phyloP scores from a whole-genome alignment of 2,888 invertebrate genomes.

The Polymixis flavicincta region DNA sequence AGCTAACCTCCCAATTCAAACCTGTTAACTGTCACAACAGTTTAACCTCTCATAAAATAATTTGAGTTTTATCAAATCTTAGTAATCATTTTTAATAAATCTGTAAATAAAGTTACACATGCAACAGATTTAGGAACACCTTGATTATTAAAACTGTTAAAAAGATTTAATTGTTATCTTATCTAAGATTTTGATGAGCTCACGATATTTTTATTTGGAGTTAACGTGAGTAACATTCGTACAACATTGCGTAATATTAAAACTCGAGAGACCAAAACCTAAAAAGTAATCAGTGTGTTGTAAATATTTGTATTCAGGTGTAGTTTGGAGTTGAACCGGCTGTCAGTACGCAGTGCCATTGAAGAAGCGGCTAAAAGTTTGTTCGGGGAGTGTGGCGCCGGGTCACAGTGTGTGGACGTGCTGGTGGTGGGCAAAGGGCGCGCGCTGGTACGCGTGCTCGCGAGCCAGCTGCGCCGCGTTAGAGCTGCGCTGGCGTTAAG shows the following conservation, averaged over 20 bases:
- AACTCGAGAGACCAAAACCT: neutral
- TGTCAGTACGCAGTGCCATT: slow-evolving; percentile 51
- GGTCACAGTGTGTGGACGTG: slow-evolving; percentile 55
- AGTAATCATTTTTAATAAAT: neutral
- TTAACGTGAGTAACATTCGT: slow-evolving; percentile 77
- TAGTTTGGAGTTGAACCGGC: slow-evolving; percentile 51
- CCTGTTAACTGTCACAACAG: neutral
- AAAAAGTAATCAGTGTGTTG: neutral
- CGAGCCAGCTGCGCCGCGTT: slow-evolving; percentile 27
- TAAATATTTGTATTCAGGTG: slow-evolving; percentile 53
- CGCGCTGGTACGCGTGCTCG: slow-evolving; percentile 54
- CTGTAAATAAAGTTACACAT: neutral
- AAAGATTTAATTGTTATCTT: neutral
- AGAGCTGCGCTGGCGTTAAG: slow-evolving; percentile 35
- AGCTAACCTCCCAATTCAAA: slow-evolving; percentile 5
- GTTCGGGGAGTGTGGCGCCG: slow-evolving; percentile 59
- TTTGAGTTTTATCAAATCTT: neutral
- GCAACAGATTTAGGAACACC: neutral
- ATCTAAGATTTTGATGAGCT: slow-evolving; percentile 61
- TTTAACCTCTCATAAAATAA: neutral
- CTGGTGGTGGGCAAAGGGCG: slow-evolving; percentile 8
- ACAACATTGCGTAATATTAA: slow-evolving; percentile 53
- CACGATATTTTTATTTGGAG: slow-evolving; percentile 78
- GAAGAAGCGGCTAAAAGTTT: slow-evolving; percentile 48
- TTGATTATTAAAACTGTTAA: slow-evolving; percentile 7